Evolutionary conservation across 2,797 vertebrate species (phyloP).

Genomic region (Pyrocephalus nanus): DNA sequence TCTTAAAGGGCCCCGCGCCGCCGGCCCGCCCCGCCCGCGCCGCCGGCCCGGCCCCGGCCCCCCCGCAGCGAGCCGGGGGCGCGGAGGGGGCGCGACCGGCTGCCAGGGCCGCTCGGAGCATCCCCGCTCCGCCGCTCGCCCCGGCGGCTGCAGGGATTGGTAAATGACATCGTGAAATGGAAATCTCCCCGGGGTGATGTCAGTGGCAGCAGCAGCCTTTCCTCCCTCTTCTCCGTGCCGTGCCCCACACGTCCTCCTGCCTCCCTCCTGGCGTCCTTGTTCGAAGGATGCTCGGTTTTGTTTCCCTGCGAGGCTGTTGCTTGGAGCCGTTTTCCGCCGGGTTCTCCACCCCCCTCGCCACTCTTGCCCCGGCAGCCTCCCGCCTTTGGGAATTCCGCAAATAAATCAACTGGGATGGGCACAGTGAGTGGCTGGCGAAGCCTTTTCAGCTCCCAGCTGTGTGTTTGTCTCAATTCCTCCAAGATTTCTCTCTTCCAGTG

Average conservation of each 20-base stretch:
- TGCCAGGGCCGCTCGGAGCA: not conserved
- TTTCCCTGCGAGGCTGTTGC: not conserved
- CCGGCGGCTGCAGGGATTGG: not conserved
- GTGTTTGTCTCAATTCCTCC: not conserved
- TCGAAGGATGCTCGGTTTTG: not conserved
- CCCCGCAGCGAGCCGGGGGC: not conserved
- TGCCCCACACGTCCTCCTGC: not conserved
- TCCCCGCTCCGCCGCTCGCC: not conserved
- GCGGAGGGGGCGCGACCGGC: not conserved
- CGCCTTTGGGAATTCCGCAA: not conserved
- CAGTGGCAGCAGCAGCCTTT: not conserved
- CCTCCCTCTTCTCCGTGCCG: not conserved
- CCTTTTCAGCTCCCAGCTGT: not conserved
- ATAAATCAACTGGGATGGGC: constrained; percentile 8
- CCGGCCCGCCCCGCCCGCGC: not conserved
- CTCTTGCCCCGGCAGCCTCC: not conserved
- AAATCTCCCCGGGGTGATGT: not conserved
- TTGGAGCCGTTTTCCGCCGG: not conserved
- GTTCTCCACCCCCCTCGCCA: not conserved
- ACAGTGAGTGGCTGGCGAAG: not conserved
- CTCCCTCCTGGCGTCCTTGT: not conserved
- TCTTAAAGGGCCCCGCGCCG: constrained; percentile 16
- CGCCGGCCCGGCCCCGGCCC: not conserved
- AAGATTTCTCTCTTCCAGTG: not conserved
- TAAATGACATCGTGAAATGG: not conserved